A percentile compares a stretch with the other conserved stretches of the same genome.
Conservation (phyloP, 2,888 invertebrate genomes). For the Tortricodes alternella region DNA sequence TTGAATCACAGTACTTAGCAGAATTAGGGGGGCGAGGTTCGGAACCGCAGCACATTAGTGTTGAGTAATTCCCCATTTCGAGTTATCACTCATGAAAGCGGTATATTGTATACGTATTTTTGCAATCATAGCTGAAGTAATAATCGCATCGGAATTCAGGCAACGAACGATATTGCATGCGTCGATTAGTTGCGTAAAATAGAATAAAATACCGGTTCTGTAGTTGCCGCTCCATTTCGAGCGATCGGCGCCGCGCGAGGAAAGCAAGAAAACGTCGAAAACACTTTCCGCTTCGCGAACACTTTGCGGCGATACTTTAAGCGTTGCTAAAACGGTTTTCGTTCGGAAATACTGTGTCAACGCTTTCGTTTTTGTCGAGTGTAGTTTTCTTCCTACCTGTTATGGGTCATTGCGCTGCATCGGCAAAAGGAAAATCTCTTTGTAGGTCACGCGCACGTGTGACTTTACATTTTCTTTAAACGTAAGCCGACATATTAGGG, state of each 20-base stretch:
- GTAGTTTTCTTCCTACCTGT: background rate
- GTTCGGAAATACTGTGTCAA: background rate
- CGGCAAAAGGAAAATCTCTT: background rate
- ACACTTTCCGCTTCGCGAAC: conserved; percentile 17
- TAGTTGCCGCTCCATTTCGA: conserved; percentile 72
- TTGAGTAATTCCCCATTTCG: background rate
- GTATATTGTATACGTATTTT: background rate
- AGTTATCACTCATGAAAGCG: conserved; percentile 8
- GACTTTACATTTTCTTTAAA: background rate
- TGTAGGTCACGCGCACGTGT: conserved; percentile 1
- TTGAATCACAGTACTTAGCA: background rate
- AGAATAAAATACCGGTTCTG: conserved; percentile 63
- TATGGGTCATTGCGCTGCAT: background rate
- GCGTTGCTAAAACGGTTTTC: conserved; percentile 15
- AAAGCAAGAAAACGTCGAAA: conserved; percentile 49
- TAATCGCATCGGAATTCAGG: conserved; percentile 65
- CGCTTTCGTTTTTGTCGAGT: background rate
- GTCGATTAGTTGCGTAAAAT: conserved; percentile 71
- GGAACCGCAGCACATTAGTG: background rate
- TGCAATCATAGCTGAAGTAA: conserved; percentile 59
- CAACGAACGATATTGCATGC: conserved; percentile 64
- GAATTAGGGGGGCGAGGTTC: background rate
- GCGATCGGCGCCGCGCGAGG: conserved; percentile 44
- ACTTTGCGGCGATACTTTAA: conserved; percentile 14
- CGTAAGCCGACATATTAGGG: background rate